Base-by-base conservation (phyloP, 2,888 invertebrate species). In the Ormyrus labotus region DNA sequence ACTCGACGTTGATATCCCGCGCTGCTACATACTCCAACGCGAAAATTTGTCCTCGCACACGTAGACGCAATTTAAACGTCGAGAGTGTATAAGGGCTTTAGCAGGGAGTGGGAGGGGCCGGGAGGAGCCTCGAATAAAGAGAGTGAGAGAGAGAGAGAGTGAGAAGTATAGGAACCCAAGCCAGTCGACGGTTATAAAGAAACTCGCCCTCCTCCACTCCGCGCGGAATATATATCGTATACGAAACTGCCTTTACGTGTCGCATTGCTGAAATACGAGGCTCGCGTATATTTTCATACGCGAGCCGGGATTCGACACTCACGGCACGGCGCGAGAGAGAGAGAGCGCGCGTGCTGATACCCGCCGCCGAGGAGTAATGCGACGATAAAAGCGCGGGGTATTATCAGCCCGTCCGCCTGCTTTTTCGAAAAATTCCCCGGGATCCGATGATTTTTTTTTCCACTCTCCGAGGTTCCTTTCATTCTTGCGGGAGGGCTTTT, bases 221-320 rank as follows among this genome's bases (percentile, higher is more conserved):
- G 7, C 57, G 7, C 13, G 48, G 19, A 19, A 11, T 51, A 10
- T 51, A 10, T 53, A 13, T 19, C 63, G 63, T 64, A 8, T 61
- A 55, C 9, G 60, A 80, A 80, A 80, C 75, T 75, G 71, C 65
- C 65, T 80, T 75, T 80, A 80, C 74, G 80, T 80, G 74, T 80
- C 63, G 63, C 57, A 75, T 75, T 75, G 70, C 60, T 80, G 61
- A 80, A 80, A 80, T 75, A 71, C 60, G 70, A 70, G 70, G 11
- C 34, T 11, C 13, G n/a, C 34, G 58, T 58, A 73, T 70, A 64
- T 74, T 74, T 74, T 70, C 73, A 74, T 74, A 68, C 55, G 13
- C 11, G 45, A 13, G 55, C 48, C 19, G 19, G 19, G 19, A 19
- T 19, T 19, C 19, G 19, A 19, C 19, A 19, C 19, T 1, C 19